Evolutionary conservation across 2,797 vertebrate genomes (phyloP).

Genomic region (Phataginus tetradactyla): DNA sequence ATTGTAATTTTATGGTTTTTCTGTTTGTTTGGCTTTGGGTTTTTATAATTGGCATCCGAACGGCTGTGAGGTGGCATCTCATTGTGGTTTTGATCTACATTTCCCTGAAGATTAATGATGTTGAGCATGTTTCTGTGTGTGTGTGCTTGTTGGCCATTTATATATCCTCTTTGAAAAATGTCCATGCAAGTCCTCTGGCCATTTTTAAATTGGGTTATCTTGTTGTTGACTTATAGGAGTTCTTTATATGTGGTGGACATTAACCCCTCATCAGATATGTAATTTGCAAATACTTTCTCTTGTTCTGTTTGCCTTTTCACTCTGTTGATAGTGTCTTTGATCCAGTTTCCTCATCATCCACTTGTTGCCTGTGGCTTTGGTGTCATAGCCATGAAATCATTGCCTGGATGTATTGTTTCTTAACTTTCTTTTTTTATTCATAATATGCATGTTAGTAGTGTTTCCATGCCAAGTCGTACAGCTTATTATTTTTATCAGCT

Average conservation of each 20-base stretch:
- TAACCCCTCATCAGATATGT: neutral
- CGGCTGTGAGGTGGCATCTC: neutral
- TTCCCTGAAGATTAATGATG: neutral
- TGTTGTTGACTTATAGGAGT: neutral
- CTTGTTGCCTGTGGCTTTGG: neutral
- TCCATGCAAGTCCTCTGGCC: neutral
- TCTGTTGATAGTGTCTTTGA: neutral
- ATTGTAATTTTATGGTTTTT: neutral
- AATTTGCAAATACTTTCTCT: neutral
- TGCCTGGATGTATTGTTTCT: neutral
- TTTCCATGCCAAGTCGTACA: neutral
- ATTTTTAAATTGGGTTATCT: neutral
- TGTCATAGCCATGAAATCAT: neutral
- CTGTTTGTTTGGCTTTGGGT: neutral
- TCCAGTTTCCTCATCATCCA: too few species aligned
- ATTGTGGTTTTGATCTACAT: neutral
- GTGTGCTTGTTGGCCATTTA: neutral
- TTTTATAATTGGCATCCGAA: neutral
- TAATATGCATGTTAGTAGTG: neutral
- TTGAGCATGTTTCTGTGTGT: neutral
- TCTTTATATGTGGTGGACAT: neutral
- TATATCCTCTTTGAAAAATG: neutral
- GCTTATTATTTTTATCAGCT: neutral
- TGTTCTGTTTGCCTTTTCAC: neutral
- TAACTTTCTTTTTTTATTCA: neutral